A percentile compares a stretch with the other conserved stretches of the same genome.
These are phyloP conservation scores for Aspiorhynchus laticeps DNA, from an alignment of 2,113 vertebrate genomes.

Conservation along the genomic window DNA sequence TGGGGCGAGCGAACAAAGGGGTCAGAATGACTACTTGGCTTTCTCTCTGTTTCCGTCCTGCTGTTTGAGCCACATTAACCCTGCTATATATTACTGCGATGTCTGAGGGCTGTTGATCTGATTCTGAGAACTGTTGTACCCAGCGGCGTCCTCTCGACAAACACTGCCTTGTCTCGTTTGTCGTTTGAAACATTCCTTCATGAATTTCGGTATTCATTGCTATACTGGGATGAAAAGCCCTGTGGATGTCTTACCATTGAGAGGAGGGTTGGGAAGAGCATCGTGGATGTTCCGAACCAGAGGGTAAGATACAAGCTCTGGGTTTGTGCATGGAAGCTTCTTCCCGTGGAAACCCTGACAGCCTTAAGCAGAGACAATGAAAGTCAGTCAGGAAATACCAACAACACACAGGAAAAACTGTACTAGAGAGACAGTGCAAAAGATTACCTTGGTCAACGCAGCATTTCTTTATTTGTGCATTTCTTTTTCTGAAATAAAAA, in stretches of 20 bases:
- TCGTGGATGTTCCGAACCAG: constrained; percentile 62
- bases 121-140: constrained; percentile 37
- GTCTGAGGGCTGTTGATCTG: constrained; percentile 36
- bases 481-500: constrained; percentile 67
- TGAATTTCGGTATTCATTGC: constrained; percentile 44
- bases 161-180: constrained; percentile 44
- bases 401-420: not conserved
- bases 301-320: constrained; percentile 75
- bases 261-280: constrained; percentile 70
- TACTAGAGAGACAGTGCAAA: not conserved
- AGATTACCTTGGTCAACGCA: constrained; percentile 69
- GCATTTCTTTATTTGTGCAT: constrained; percentile 67
- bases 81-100: constrained; percentile 10
- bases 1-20: constrained; percentile 36
- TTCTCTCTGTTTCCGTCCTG: not conserved
- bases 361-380: constrained; percentile 54
- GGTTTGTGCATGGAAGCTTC: constrained; percentile 63
- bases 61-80: constrained; percentile 27
- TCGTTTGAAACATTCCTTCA: constrained; percentile 23
- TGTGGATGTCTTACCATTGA: constrained; percentile 72
- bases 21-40: constrained; percentile 18
- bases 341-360: constrained; percentile 71
- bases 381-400: constrained; percentile 17
- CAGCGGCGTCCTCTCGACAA: constrained; percentile 37
- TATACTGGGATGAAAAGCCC: not conserved